These are phyloP conservation scores for Passerina amoena DNA, from an alignment of 2,113 vertebrate species.

Conservation along the genomic window DNA sequence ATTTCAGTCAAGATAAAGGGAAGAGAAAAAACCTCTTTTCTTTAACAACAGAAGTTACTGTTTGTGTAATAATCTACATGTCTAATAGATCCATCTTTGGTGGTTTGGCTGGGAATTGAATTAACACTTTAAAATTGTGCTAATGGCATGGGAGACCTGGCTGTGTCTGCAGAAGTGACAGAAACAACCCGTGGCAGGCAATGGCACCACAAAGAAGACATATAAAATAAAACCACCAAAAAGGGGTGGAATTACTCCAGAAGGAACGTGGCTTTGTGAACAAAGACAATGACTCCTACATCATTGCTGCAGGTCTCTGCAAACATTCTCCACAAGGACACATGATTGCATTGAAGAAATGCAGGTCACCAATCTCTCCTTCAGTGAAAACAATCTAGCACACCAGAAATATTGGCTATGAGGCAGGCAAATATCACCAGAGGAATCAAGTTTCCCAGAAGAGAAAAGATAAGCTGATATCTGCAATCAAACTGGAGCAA, in stretches of 20 bases:
- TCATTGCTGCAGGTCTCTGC: not conserved
- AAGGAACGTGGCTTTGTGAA: not conserved
- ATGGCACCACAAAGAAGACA: not conserved
- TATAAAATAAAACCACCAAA: not conserved
- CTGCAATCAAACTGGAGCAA: constrained; percentile 36
- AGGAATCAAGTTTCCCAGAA: not conserved
- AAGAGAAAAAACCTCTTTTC: not conserved
- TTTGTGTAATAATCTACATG: not conserved
- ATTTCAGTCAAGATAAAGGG: not conserved
- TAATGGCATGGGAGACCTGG: not conserved
- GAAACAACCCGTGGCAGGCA: not conserved
- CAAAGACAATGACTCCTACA: not conserved
- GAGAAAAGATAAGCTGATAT: constrained; percentile 7
- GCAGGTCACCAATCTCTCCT: not conserved
- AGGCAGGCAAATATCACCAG: not conserved
- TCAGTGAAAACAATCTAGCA: not conserved
- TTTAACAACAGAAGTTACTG: not conserved
- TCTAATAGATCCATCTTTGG: not conserved
- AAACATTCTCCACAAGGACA: not conserved
- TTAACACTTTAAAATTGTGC: not conserved
- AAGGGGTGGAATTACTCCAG: not conserved
- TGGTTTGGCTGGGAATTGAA: not conserved
- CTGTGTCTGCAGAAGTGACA: not conserved
- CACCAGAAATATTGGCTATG: not conserved
- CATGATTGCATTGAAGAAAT: not conserved